Base-by-base conservation (phyloP, 2,888 invertebrate genomes). In the Papilio protenor region DNA sequence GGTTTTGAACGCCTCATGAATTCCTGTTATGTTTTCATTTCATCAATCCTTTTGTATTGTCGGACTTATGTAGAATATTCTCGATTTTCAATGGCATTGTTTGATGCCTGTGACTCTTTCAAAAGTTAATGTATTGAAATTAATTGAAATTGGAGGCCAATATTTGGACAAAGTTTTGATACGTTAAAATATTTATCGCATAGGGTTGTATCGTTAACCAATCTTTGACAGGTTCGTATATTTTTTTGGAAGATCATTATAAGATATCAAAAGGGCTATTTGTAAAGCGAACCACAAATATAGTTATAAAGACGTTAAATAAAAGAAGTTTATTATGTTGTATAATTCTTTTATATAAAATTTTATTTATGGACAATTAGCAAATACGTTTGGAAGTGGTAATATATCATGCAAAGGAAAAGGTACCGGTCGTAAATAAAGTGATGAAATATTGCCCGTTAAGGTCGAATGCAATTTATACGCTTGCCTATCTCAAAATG, bases 391-490 rank as follows among this genome's bases (percentile, higher is more conserved):
- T 69, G 27, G 21, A 57, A 21, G 47, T 69, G 5, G 57, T 49
- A 52, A 77, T 74, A 75, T 72, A 78, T 78, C 75, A 78, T 78
- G 75, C 61, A 75, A 78, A 77, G 75, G 77, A 78, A 81, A 80
- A 78, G 81, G 80, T 83, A 82, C 83, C 80, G 80, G 80, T 70
- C 80, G 92, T 93, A 93, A 93, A 93, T 93, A 91, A 90, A 85
- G 86, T 87, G 88, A 90, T 92, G 91, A 94, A 90, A 91, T 92
- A 92, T 92, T 86, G 87, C 89, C 88, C 86, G 90, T 92, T 92
- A 91, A 91, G 91, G 91, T 89, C 87, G 89, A 90, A 89, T 88
- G 91, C 92, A 93, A 94, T 94, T 93, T 92, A 92, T 91, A 90
- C 88, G 88, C 87, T 86, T 86, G 87, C 88, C 89, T 91, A 91